Percentiles rank a stretch among this genome's conserved stretches.
Evolutionary conservation across 30 jellyfish, hydroid and myxozoan species (phyloP).

Genomic region (Phacellophora camtschatica): DNA sequence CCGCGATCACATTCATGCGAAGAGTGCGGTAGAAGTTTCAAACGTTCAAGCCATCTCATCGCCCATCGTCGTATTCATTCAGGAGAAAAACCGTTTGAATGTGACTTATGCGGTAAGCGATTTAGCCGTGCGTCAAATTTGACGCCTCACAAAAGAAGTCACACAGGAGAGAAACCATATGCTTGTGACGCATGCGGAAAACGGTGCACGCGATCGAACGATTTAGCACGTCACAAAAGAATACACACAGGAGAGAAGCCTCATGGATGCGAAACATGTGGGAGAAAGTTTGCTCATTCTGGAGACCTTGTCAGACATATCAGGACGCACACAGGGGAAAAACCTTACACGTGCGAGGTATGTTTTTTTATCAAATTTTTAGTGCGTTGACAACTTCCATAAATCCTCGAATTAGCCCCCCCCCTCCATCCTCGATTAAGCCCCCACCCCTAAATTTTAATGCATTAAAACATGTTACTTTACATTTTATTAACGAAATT

Average conservation of each 20-base stretch:
- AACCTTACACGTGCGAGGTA: slow-evolving; percentile 86
- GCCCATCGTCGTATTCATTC: slow-evolving; percentile 64
- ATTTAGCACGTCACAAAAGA: slow-evolving; percentile 86
- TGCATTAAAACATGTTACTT: too few relatives aligned
- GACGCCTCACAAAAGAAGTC: slow-evolving; percentile 89
- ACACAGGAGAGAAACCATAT: slow-evolving; percentile 95
- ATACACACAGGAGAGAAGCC: slow-evolving; percentile 98
- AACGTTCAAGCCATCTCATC: slow-evolving; percentile 61
- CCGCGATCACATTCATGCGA: slow-evolving; percentile 43
- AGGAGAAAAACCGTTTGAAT: slow-evolving; percentile 91
- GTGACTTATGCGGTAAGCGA: slow-evolving; percentile 90
- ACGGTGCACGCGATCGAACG: slow-evolving; percentile 88
- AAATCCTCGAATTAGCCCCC: too few relatives aligned
- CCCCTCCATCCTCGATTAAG: too few relatives aligned
- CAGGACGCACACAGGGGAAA: slow-evolving; percentile 93
- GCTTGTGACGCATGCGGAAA: slow-evolving; percentile 84
- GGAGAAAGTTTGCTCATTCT: slow-evolving; percentile 83
- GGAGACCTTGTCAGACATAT: slow-evolving; percentile 91
- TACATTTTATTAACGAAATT: too few relatives aligned
- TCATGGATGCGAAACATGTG: slow-evolving; percentile 84
- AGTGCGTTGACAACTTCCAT: too few relatives aligned
- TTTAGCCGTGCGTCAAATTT: slow-evolving; percentile 85
- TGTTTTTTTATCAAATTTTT: too few relatives aligned
- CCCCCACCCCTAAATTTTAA: too few relatives aligned
- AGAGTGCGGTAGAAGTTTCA: slow-evolving; percentile 65